Evolutionary conservation across 2,888 invertebrate genomes (phyloP).

Genomic region (Tolmerus cingulatus): DNA sequence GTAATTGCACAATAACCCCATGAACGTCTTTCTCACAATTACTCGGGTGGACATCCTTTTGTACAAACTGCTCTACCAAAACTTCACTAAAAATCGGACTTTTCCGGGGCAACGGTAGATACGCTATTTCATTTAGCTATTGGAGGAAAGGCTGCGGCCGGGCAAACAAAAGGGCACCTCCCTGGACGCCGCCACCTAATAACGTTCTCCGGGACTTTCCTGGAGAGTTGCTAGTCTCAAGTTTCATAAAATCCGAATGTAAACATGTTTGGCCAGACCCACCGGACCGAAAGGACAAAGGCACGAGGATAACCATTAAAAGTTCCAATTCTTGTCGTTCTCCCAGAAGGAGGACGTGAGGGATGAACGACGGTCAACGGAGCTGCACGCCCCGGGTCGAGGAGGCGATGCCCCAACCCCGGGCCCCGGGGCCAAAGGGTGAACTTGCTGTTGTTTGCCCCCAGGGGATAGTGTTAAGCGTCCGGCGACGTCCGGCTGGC

Average conservation of each 20-base stretch:
- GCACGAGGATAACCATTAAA: conserved; percentile 26
- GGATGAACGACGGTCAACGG: neutral
- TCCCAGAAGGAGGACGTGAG: neutral
- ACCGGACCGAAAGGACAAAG: neutral
- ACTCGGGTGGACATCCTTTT: neutral
- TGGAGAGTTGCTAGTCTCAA: neutral
- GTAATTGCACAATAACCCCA: neutral
- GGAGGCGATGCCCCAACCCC: neutral
- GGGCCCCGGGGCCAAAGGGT: neutral
- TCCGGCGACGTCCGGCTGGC: neutral
- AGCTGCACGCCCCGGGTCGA: neutral
- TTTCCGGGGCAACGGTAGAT: neutral
- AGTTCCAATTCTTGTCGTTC: conserved; percentile 7
- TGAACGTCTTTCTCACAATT: neutral
- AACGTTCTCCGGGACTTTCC: neutral
- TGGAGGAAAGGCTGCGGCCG: neutral
- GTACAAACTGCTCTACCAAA: neutral
- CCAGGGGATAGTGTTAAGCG: neutral
- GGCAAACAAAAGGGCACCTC: conserved; percentile 9
- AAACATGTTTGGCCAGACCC: conserved; percentile 10
- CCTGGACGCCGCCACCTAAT: neutral
- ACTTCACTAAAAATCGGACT: neutral
- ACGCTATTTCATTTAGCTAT: neutral
- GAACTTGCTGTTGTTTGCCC: conserved; percentile 3
- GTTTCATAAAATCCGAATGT: conserved; percentile 27